A percentile compares a stretch with the other conserved stretches of the same genome.
phyloP scores from a whole-genome alignment of 1,140 invertebrate genomes.

The Drusus annulatus region DNA sequence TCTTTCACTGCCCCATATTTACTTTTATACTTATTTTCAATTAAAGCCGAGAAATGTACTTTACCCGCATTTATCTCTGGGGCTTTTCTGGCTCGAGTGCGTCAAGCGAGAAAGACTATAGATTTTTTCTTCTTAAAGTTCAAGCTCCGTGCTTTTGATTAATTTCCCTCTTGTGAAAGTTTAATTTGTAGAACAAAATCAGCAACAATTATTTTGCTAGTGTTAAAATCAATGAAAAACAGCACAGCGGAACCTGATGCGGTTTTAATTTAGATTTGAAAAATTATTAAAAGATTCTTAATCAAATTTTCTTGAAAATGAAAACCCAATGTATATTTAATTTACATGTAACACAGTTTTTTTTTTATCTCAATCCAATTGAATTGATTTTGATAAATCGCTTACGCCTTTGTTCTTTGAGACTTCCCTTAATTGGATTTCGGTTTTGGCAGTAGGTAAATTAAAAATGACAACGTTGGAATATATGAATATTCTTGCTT shows the following conservation, averaged over 20 bases:
- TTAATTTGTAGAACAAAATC: too few relatives aligned
- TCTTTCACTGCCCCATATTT: conserved; percentile 5
- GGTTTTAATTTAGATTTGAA: too few relatives aligned
- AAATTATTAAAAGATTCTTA: too few relatives aligned
- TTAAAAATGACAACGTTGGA: background rate
- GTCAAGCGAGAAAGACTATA: conserved; percentile 6
- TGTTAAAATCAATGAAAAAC: too few relatives aligned
- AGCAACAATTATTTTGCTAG: too few relatives aligned
- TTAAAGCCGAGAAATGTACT: conserved; percentile 6
- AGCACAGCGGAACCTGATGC: too few relatives aligned
- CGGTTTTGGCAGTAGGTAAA: background rate
- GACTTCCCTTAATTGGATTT: background rate
- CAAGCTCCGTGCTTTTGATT: too few relatives aligned
- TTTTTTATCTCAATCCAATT: too few relatives aligned
- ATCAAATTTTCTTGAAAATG: too few relatives aligned
- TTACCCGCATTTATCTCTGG: conserved; percentile 3
- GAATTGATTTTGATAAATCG: background rate
- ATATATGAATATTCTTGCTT: background rate
- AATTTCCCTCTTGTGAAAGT: too few relatives aligned
- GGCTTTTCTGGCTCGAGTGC: background rate
- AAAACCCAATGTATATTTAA: too few relatives aligned
- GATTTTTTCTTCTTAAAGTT: background rate
- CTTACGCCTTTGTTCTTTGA: background rate
- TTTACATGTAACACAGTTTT: too few relatives aligned
- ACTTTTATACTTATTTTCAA: conserved; percentile 21